Conservation (phyloP, 2,113 vertebrate genomes). For the Bubo scandiacus region DNA sequence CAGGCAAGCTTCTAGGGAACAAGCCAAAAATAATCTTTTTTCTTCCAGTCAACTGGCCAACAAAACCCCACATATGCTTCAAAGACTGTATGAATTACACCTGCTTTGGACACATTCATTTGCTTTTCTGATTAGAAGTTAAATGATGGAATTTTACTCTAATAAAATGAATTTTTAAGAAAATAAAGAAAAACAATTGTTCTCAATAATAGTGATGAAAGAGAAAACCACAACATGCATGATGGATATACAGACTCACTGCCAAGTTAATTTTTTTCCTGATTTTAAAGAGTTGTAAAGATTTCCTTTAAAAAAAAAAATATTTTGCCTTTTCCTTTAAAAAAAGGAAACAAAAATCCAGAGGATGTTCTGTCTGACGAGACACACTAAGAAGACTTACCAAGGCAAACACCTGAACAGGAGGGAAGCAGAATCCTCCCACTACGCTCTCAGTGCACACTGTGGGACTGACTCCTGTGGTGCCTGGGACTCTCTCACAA, state of each 20-base stretch:
- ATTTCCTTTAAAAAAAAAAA: neutral
- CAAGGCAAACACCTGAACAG: neutral
- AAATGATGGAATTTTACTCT: neutral
- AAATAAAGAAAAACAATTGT: neutral
- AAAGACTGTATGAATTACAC: neutral
- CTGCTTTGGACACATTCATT: constrained; percentile 1
- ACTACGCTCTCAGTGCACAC: neutral
- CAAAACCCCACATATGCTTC: neutral
- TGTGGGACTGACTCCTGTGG: neutral
- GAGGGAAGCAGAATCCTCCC: neutral
- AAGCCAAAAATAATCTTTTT: constrained; percentile 6
- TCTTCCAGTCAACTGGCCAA: neutral
- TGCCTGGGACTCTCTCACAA: neutral
- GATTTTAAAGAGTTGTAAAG: neutral
- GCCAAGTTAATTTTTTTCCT: neutral
- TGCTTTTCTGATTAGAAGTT: neutral
- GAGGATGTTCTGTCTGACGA: neutral
- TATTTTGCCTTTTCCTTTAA: neutral
- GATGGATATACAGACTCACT: neutral
- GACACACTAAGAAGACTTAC: neutral
- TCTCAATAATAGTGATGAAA: neutral
- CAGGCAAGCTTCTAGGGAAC: neutral
- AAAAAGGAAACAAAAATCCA: neutral
- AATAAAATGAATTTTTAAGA: neutral
- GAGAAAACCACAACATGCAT: neutral